A percentile compares a stretch with the other conserved stretches of the same genome.
Conservation (phyloP, 2,113 vertebrate genomes). For the Mixornis gularis region DNA sequence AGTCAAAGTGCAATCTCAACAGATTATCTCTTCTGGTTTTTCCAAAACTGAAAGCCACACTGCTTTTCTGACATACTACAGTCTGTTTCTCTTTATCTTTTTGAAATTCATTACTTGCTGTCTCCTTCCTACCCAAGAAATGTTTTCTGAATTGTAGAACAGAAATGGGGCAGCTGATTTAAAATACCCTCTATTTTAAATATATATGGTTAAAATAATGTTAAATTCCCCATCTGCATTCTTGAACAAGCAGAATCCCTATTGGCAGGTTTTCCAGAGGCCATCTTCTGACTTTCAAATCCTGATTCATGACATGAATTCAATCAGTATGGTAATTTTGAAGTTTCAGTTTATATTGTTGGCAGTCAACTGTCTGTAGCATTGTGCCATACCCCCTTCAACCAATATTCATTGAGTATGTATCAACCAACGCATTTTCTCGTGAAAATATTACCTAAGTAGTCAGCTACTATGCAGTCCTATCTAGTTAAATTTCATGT, state of each 20-base stretch:
- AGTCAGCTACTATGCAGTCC: not conserved
- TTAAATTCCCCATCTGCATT: not conserved
- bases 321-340: not conserved
- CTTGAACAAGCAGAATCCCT: not conserved
- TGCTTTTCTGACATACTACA: not conserved
- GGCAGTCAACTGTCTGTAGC: not conserved
- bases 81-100: not conserved
- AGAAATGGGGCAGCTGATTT: not conserved
- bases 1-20: not conserved
- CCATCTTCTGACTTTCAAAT: not conserved
- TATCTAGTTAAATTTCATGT: not conserved
- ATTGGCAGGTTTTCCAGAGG: not conserved
- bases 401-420: not conserved
- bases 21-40: not conserved
- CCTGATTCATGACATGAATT: not conserved
- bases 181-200: not conserved
- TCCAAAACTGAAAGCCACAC: not conserved
- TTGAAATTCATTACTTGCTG: not conserved
- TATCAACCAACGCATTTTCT: not conserved
- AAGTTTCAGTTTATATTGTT: not conserved
- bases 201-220: not conserved
- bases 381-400: accelerated
- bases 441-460: not conserved
- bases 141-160: not conserved
- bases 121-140: not conserved